Percentiles rank a stretch among this genome's conserved stretches.
These are phyloP conservation scores for Andrena minutula DNA, from an alignment of 2,888 invertebrate species.

Conservation along the genomic window DNA sequence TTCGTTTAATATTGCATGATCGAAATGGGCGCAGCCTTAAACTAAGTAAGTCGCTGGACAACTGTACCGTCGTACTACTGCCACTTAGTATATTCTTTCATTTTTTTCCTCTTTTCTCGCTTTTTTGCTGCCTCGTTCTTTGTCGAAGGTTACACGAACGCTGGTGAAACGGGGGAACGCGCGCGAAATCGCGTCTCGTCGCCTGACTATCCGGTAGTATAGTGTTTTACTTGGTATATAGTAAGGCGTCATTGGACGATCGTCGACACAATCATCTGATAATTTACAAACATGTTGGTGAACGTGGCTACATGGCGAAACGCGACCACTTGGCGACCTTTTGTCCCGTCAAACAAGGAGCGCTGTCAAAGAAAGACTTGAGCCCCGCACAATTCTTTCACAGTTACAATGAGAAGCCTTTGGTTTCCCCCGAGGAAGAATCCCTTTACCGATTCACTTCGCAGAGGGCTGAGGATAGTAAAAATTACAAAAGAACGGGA, in stretches of 20 bases:
- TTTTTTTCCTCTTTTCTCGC: not conserved
- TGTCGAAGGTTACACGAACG: not conserved
- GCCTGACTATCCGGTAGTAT: slow-evolving; percentile 8
- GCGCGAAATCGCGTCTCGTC: slow-evolving; percentile 1
- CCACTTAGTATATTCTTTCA: slow-evolving; percentile 8
- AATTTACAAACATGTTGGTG: slow-evolving; percentile 25
- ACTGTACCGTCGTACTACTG: slow-evolving; percentile 14
- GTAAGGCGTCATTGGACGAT: slow-evolving; percentile 51
- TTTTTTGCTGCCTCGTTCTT: not conserved
- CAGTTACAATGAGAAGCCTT: not conserved
- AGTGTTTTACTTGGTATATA: slow-evolving; percentile 31
- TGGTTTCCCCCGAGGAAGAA: not conserved
- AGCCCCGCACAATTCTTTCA: no score
- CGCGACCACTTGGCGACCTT: slow-evolving; percentile 23
- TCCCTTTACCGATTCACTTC: not conserved
- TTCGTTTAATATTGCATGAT: slow-evolving; percentile 39
- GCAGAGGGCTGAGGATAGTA: not conserved
- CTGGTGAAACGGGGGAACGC: slow-evolving; percentile 19
- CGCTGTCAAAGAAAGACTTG: not conserved
- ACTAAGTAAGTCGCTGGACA: slow-evolving; percentile 39
- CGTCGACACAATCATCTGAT: slow-evolving; percentile 38
- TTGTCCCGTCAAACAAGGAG: slow-evolving; percentile 2
- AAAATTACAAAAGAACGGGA: not conserved
- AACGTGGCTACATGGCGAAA: slow-evolving; percentile 9
- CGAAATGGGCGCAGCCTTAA: slow-evolving; percentile 42